Evolutionary conservation across 2,797 vertebrate genomes (phyloP).

Genomic region (Onychomys leucogaster): DNA sequence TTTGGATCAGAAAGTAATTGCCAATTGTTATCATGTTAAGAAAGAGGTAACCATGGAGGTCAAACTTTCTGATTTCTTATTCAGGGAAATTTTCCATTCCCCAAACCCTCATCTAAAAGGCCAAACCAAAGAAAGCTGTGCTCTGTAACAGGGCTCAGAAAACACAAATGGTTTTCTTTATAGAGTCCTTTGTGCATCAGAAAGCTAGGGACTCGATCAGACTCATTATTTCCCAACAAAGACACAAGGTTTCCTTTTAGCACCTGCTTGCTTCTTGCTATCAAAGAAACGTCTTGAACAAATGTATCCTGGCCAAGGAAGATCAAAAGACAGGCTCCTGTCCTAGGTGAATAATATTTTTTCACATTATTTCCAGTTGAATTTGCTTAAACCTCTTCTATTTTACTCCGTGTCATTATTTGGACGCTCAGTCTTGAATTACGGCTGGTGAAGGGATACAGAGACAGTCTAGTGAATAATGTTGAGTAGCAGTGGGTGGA

Average conservation of each 20-base stretch:
- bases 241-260: constrained; percentile 40
- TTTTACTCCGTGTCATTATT: constrained; percentile 71
- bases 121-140: constrained; percentile 62
- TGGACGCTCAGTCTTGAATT: constrained; percentile 76
- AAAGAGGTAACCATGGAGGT: neutral
- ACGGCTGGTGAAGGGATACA: constrained; percentile 51
- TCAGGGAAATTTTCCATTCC: constrained; percentile 65
- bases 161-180: constrained; percentile 70
- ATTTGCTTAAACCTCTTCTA: constrained; percentile 80
- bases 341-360: constrained; percentile 71
- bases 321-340: constrained; percentile 73
- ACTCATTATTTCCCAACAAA: constrained; percentile 71
- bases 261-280: constrained; percentile 68
- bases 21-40: constrained; percentile 39
- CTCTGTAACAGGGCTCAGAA: constrained; percentile 47
- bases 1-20: constrained; percentile 1
- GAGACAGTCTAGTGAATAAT: neutral
- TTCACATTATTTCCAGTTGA: constrained; percentile 79
- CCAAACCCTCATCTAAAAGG: constrained; percentile 23
- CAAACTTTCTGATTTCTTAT: constrained; percentile 69
- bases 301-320: constrained; percentile 60
- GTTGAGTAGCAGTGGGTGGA: constrained; percentile 46
- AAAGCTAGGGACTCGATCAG: constrained; percentile 70
- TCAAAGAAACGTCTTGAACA: constrained; percentile 53
- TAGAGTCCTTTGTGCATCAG: constrained; percentile 71